Base-by-base conservation (phyloP, 92 coral and sea anemone species). In the Plumapathes pennacea region DNA sequence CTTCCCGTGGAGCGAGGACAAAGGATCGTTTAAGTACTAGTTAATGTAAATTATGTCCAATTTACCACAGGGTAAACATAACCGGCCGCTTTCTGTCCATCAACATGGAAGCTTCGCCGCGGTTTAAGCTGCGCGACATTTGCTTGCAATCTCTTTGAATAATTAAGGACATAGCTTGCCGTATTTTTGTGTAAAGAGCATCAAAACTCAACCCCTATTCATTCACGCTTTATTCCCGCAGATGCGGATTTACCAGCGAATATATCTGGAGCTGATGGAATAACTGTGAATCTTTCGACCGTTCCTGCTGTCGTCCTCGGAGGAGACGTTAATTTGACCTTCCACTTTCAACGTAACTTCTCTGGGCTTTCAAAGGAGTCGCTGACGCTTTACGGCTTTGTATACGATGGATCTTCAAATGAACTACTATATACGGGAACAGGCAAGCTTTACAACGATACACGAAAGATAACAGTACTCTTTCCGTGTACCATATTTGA, bases 401-500 rank as follows among this genome's bases (percentile, higher is more conserved):
- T 82, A 14, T 22, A 66, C 29, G 64, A 64, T 36, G 50, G 50
- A 25, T 32, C 29, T 26, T 42, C 50, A 7, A 62, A 33, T 14
- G 54, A 15, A 14, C 64, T 55, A 68, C 60, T 75, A 10, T 70
- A 72, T 19, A 74, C 78, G 13, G 54, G 61, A 25, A 62, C 32
- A 40, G 60, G 61, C 1, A 24, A 17, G 48, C 49, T 82, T 14
- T n/a, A n/a, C n/a, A n/a, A n/a, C n/a, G 47, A 17, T 26, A 36
- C 32, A 20, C 46, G 29, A 29, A 50, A 60, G 19, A 54, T 74
- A 48, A 28, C 65, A 3, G 65, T 94, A 25, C 44, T 61, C 42
- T 46, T 88, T 33, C 94, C 87, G 0, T 94, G 99, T 54, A 81
- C 76, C 21, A 30, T 69, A 23, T 94, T 94, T 58, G 88, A 85